These are phyloP conservation scores for Acrobasis repandana DNA, from an alignment of 2,888 invertebrate species.

Conservation along the genomic window DNA sequence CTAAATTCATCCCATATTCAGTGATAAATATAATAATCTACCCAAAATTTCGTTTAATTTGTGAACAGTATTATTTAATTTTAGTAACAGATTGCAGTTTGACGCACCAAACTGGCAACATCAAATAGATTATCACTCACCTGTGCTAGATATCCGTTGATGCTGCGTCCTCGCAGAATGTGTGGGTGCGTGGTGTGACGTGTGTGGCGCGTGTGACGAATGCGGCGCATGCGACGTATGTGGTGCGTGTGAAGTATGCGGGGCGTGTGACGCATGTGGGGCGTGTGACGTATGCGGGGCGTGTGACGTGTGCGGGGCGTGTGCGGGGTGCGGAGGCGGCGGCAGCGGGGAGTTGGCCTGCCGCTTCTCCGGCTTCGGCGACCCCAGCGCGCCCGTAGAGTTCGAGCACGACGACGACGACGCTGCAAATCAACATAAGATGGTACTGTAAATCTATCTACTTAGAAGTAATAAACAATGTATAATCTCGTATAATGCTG, in stretches of 20 bases:
- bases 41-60: no score
- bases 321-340: constrained; percentile 84
- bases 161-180: constrained; percentile 42
- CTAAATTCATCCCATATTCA: no score
- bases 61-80: no score
- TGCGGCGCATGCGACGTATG: constrained; percentile 70
- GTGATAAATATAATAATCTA: no score
- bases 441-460: no score
- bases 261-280: constrained; percentile 76
- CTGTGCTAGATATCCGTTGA: constrained; percentile 75
- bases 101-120: no score
- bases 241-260: constrained; percentile 30
- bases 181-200: constrained; percentile 27
- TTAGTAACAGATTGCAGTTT: no score
- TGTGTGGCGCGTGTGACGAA: constrained; percentile 55
- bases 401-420: constrained; percentile 90
- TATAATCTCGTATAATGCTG: no score
- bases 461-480: no score
- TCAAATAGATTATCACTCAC: constrained; percentile 36
- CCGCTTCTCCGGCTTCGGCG: constrained; percentile 94
- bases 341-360: constrained; percentile 95
- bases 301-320: constrained; percentile 25
- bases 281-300: constrained; percentile 43
- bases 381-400: constrained; percentile 89
- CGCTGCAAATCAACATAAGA: constrained; percentile 49